These are phyloP conservation scores for Albula glossodonta DNA, from an alignment of 2,113 vertebrate species.

Conservation along the genomic window DNA sequence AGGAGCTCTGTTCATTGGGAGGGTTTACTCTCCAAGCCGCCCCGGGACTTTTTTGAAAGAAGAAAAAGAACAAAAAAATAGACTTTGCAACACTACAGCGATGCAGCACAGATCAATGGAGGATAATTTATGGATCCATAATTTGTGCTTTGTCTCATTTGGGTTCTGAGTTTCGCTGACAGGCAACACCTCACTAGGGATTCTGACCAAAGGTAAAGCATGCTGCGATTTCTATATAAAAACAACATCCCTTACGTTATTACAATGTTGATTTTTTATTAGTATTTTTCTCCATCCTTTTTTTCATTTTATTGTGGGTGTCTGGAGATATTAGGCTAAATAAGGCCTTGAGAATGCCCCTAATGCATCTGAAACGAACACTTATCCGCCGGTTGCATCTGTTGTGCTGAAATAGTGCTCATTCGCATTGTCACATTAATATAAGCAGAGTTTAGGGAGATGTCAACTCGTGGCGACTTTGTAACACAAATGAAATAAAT, in stretches of 20 bases:
- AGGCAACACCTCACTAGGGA: constrained; percentile 2
- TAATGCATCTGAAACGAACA: not conserved
- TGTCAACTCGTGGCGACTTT: not conserved
- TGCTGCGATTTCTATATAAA: constrained; percentile 26
- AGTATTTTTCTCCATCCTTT: constrained; percentile 4
- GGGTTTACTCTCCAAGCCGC: not conserved
- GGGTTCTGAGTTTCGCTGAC: not conserved
- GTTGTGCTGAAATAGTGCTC: not conserved
- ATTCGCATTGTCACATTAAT: constrained; percentile 19
- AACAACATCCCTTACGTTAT: constrained; percentile 40
- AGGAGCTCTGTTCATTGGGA: not conserved
- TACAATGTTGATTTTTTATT: constrained; percentile 30
- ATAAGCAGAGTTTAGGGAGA: constrained; percentile 8
- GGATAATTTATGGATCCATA: constrained; percentile 32
- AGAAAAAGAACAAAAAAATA: not conserved
- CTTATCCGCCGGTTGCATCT: constrained; percentile 11
- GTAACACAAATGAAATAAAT: not conserved
- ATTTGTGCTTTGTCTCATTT: constrained; percentile 38
- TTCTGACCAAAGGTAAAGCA: constrained; percentile 38
- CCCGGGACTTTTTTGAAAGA: not conserved
- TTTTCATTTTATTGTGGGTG: constrained; percentile 24
- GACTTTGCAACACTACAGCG: constrained; percentile 18
- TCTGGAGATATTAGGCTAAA: constrained; percentile 22
- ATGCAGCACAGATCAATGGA: constrained; percentile 28
- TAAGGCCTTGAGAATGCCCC: constrained; percentile 26